These are phyloP conservation scores for Bostrychus sinensis DNA, from an alignment of 2,113 vertebrate genomes.

Conservation along the genomic window DNA sequence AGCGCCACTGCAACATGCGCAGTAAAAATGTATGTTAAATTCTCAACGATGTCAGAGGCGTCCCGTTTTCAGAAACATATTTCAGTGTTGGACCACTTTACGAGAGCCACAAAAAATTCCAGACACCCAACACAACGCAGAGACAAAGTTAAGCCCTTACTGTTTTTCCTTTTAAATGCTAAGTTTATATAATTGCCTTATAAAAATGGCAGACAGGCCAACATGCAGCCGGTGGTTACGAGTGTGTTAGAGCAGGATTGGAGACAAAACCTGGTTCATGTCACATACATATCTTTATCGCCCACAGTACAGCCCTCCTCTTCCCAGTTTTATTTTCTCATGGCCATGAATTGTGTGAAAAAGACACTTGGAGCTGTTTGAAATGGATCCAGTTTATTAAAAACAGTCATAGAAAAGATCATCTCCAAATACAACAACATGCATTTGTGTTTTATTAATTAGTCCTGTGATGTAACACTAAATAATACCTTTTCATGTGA, in stretches of 20 bases:
- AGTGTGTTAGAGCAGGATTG: slow-evolving; percentile 26
- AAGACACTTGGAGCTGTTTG: not conserved
- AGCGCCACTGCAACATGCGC: slow-evolving; percentile 1
- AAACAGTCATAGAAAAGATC: slow-evolving; percentile 5
- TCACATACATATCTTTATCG: slow-evolving; percentile 28
- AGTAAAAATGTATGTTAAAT: slow-evolving; percentile 25
- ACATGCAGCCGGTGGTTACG: slow-evolving; percentile 44
- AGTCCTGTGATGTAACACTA: slow-evolving; percentile 4
- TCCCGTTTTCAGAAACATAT: slow-evolving; percentile 20
- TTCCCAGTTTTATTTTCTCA: slow-evolving; percentile 27
- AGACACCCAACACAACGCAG: slow-evolving; percentile 27
- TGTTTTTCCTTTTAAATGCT: slow-evolving; percentile 47
- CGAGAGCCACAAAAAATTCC: slow-evolving; percentile 38
- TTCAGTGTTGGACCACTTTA: slow-evolving; percentile 31
- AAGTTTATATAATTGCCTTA: slow-evolving; percentile 58
- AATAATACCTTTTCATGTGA: slow-evolving; percentile 6
- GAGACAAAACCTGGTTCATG: slow-evolving; percentile 37
- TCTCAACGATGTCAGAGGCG: slow-evolving; percentile 14
- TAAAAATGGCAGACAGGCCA: slow-evolving; percentile 51
- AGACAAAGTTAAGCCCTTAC: slow-evolving; percentile 21
- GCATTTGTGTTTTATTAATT: not conserved
- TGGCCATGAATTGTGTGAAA: slow-evolving; percentile 35
- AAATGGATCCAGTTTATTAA: slow-evolving; percentile 23
- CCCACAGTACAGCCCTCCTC: slow-evolving; percentile 14
- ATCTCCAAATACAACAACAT: no score